Evolutionary conservation across 2,797 vertebrate species (phyloP).

Genomic region (Galaxias olidus): DNA sequence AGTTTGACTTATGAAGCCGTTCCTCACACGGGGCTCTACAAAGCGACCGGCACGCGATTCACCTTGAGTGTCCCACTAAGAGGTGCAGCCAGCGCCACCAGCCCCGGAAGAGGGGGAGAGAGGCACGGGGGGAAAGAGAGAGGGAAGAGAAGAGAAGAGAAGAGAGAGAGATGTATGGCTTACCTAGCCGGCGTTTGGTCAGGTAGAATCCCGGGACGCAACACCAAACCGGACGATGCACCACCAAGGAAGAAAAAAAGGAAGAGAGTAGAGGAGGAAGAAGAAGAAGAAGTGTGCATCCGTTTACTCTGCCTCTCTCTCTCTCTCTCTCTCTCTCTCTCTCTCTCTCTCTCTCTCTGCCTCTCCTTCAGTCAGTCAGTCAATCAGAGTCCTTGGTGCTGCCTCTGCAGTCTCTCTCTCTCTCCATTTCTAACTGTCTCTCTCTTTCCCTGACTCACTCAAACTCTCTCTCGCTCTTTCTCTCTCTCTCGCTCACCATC

Average conservation of each 20-base stretch:
- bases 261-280: slow-evolving; percentile 37
- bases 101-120: slow-evolving; percentile 24
- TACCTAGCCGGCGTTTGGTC: slow-evolving; percentile 70
- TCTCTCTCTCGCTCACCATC: slow-evolving; percentile 29
- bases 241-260: slow-evolving; percentile 62
- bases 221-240: slow-evolving; percentile 66
- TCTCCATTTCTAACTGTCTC: slow-evolving; percentile 41
- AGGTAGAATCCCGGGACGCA: slow-evolving; percentile 40
- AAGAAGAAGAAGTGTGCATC: slow-evolving; percentile 53
- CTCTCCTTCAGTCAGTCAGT: slow-evolving; percentile 46
- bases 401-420: slow-evolving; percentile 72
- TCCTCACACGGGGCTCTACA: slow-evolving; percentile 41
- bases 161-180: slow-evolving; percentile 61
- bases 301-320: slow-evolving; percentile 21
- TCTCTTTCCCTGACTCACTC: no score
- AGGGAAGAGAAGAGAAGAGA: slow-evolving; percentile 17
- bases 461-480: slow-evolving; percentile 46
- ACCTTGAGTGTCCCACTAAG: slow-evolving; percentile 74
- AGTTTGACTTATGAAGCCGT: slow-evolving; percentile 48
- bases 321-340: slow-evolving; percentile 11
- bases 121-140: slow-evolving; percentile 26
- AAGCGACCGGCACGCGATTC: slow-evolving; percentile 52
- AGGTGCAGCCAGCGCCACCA: slow-evolving; percentile 58
- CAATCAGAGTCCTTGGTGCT: slow-evolving; percentile 68
- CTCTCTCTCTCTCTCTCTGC: slow-evolving; percentile 23